phyloP scores from a whole-genome alignment of 1,140 invertebrate genomes.

The Oncopodura yosiiana region DNA sequence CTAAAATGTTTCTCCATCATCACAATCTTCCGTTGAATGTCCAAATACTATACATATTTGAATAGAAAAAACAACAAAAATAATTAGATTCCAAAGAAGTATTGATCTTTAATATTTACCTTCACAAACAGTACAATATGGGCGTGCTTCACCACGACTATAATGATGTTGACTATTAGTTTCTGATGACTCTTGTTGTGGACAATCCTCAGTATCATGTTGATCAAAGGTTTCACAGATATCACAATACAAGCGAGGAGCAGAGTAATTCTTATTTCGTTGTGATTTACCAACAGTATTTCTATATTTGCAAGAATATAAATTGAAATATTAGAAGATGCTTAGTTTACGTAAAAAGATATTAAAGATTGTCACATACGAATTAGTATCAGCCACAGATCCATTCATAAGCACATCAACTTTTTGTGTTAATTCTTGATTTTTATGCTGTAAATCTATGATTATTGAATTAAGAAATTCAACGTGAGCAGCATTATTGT shows the following conservation, averaged over 20 bases:
- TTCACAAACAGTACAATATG: constrained; percentile 90
- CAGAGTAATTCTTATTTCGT: constrained; percentile 34
- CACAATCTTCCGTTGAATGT: constrained; percentile 65
- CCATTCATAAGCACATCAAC: constrained; percentile 67
- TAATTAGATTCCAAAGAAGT: constrained; percentile 16
- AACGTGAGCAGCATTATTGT: constrained; percentile 62
- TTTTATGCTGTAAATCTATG: constrained; percentile 87
- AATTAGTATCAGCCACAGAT: constrained; percentile 50
- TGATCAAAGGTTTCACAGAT: constrained; percentile 93
- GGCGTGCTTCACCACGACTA: constrained; percentile 46
- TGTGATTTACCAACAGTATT: neutral
- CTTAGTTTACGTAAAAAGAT: neutral
- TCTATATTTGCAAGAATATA: neutral
- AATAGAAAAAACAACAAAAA: constrained; percentile 26
- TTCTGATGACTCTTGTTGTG: constrained; percentile 57
- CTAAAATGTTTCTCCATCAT: constrained; percentile 71
- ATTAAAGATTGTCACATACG: constrained; percentile 41
- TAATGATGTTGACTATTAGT: constrained; percentile 41
- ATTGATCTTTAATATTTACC: constrained; percentile 45
- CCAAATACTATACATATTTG: constrained; percentile 59
- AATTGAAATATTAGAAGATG: neutral
- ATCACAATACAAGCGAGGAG: constrained; percentile 84
- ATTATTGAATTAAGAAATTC: constrained; percentile 92
- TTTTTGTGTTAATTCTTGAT: constrained; percentile 66
- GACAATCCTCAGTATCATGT: constrained; percentile 96